Percentiles rank a stretch among this genome's conserved stretches.
phyloP scores from a whole-genome alignment of 2,888 invertebrate species.

The Metacarcinus magister region DNA sequence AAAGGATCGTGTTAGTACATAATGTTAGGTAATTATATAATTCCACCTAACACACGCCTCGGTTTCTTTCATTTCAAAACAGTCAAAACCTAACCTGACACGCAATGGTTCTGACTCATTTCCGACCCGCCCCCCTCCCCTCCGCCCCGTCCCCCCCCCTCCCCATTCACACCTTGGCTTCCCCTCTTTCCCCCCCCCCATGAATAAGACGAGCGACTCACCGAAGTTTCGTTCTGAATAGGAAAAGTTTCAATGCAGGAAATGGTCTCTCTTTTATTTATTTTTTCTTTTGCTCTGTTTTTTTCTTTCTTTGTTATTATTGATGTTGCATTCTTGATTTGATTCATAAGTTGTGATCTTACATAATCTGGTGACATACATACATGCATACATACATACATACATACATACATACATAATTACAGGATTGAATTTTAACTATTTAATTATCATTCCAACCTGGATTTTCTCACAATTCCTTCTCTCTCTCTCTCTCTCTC shows the following conservation, averaged over 20 bases:
- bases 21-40: background rate
- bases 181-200: background rate
- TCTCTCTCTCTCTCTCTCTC: background rate
- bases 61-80: background rate
- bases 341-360: too few relatives aligned
- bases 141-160: background rate
- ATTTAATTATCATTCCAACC: background rate
- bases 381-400: background rate
- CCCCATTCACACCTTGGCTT: background rate
- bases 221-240: background rate
- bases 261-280: background rate
- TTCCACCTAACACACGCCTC: background rate
- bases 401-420: background rate
- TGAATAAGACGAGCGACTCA: background rate
- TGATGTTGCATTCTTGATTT: background rate
- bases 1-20: background rate
- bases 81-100: background rate
- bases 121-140: background rate
- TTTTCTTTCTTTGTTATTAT: background rate
- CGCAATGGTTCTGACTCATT: background rate
- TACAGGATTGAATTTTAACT: background rate
- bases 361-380: too few relatives aligned
- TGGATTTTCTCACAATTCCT: background rate
- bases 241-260: conserved; percentile 6
- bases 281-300: background rate